Evolutionary conservation across 2,797 vertebrate species (phyloP).

Genomic region (Danio choprae): DNA sequence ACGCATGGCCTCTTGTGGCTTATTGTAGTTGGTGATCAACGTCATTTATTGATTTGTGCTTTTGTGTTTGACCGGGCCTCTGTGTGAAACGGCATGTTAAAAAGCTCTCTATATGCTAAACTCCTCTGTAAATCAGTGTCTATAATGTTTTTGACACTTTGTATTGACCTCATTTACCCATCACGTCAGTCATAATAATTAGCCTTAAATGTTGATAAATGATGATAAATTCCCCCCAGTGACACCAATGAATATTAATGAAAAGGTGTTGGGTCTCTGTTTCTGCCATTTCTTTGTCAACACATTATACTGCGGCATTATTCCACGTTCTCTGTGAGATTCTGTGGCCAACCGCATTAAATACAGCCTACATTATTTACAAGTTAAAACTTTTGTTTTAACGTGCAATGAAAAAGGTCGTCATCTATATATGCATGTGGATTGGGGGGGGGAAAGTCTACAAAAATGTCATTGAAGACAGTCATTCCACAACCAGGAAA

Average conservation of each 20-base stretch:
- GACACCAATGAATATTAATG: conserved; percentile 62
- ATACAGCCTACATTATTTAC: conserved; percentile 32
- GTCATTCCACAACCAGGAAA: conserved; percentile 43
- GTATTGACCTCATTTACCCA: conserved; percentile 67
- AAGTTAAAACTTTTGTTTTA: conserved; percentile 37
- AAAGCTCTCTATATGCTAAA: conserved; percentile 65
- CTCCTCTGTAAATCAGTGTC: conserved; percentile 50
- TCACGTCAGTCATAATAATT: conserved; percentile 69
- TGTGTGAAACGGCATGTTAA: conserved; percentile 47
- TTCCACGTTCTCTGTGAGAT: neutral
- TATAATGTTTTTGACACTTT: conserved; percentile 63
- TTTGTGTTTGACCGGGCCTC: conserved; percentile 7
- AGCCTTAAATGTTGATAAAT: conserved; percentile 71
- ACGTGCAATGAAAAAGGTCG: neutral
- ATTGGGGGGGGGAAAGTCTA: neutral
- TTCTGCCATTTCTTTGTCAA: conserved; percentile 20
- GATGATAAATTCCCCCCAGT: conserved; percentile 62
- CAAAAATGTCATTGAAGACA: conserved; percentile 21
- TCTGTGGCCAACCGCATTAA: neutral
- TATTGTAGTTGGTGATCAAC: conserved; percentile 39
- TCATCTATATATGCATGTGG: neutral
- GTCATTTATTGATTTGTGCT: conserved; percentile 36
- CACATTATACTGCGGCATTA: neutral
- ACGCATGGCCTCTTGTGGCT: conserved; percentile 15
- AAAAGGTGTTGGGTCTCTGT: conserved; percentile 55